These are phyloP conservation scores for Andrena praecox DNA, from an alignment of 2,888 invertebrate species.

Conservation along the genomic window DNA sequence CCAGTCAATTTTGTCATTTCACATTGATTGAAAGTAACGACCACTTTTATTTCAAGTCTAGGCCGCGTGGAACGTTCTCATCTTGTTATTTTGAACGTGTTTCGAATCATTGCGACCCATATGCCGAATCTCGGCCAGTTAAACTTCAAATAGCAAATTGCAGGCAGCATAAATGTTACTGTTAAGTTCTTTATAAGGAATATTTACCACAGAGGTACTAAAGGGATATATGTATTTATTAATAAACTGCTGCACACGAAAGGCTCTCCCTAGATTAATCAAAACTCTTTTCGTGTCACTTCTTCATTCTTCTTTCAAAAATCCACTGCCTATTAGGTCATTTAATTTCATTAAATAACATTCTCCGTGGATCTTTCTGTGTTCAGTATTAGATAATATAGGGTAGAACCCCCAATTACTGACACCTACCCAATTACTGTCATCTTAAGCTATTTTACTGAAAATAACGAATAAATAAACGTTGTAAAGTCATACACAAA, in stretches of 20 bases:
- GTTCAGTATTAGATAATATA: background rate
- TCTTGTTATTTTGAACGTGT: conserved; percentile 22
- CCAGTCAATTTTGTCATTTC: conserved; percentile 36
- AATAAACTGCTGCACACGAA: too few relatives aligned
- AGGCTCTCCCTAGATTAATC: too few relatives aligned
- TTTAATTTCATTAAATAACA: background rate
- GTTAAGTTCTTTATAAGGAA: conserved; percentile 12
- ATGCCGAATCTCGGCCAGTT: conserved; percentile 26
- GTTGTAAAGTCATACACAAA: too few relatives aligned
- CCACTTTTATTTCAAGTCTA: conserved; percentile 26
- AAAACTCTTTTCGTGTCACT: too few relatives aligned
- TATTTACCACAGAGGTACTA: background rate
- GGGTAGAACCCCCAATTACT: too few relatives aligned
- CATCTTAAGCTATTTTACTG: too few relatives aligned
- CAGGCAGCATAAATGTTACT: conserved; percentile 2
- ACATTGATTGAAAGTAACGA: conserved; percentile 51
- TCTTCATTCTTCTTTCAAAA: background rate
- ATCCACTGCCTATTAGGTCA: background rate
- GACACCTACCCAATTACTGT: too few relatives aligned
- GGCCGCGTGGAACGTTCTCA: background rate
- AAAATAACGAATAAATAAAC: too few relatives aligned
- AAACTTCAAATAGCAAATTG: conserved; percentile 37
- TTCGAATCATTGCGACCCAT: conserved; percentile 30
- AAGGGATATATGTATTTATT: background rate
- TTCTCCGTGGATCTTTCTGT: background rate